phyloP scores from a whole-genome alignment of 2,797 vertebrate genomes.

The Fistularia tabacaria region DNA sequence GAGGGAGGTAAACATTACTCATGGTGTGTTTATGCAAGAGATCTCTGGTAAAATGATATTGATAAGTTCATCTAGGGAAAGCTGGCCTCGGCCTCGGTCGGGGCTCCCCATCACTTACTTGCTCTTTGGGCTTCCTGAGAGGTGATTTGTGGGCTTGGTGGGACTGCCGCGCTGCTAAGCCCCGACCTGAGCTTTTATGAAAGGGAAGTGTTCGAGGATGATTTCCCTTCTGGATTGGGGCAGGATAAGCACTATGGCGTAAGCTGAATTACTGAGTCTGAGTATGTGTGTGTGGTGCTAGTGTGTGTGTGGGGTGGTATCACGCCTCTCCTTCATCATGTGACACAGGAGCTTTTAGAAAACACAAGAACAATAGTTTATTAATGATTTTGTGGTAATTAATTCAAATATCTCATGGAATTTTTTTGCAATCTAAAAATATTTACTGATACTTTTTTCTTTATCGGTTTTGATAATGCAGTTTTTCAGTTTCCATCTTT shows the following conservation, averaged over 20 bases:
- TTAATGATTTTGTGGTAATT: too few species aligned
- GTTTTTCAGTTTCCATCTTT: too few species aligned
- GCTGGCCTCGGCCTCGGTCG: slow-evolving; percentile 19
- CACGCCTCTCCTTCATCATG: slow-evolving; percentile 34
- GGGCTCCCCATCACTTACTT: slow-evolving; percentile 42
- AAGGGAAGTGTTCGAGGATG: slow-evolving; percentile 62
- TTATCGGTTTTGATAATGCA: too few species aligned
- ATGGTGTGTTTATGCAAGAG: slow-evolving; percentile 31
- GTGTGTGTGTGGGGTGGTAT: slow-evolving; percentile 22
- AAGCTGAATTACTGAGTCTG: slow-evolving; percentile 57
- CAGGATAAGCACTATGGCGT: slow-evolving; percentile 63
- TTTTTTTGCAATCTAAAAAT: too few species aligned
- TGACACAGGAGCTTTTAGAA: slow-evolving; percentile 2
- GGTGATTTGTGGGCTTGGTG: slow-evolving; percentile 56
- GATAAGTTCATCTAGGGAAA: slow-evolving; percentile 43
- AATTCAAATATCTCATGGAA: too few species aligned
- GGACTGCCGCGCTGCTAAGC: slow-evolving; percentile 49
- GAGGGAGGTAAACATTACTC: slow-evolving; percentile 24
- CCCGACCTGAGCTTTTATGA: slow-evolving; percentile 54
- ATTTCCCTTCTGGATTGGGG: slow-evolving; percentile 70
- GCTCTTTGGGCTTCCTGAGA: slow-evolving; percentile 54
- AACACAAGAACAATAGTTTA: too few species aligned
- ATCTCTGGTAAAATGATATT: slow-evolving; percentile 39
- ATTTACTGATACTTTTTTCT: too few species aligned
- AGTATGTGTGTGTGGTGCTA: slow-evolving; percentile 3